Evolutionary conservation across 2,113 vertebrate species (phyloP).

Genomic region (Microtus montanus): DNA sequence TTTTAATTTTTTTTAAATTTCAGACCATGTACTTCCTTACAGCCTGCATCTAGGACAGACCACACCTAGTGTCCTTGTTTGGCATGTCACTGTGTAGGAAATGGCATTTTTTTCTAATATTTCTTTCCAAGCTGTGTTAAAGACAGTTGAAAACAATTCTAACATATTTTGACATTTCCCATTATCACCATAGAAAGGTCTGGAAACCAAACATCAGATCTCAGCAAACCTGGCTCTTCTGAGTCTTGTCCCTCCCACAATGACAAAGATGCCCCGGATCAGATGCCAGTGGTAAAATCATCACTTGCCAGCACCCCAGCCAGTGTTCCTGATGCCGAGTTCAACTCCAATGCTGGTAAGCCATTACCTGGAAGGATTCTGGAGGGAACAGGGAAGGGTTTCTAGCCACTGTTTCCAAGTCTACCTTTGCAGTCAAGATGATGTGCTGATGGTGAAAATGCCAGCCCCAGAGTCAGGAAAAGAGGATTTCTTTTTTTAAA

Average conservation of each 20-base stretch:
- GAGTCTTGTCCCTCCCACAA: conserved; percentile 68
- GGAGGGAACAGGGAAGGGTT: not conserved
- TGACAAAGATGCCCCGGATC: conserved; percentile 28
- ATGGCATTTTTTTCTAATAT: conserved; percentile 71
- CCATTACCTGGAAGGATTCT: conserved; percentile 69
- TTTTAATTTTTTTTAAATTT: conserved; percentile 14
- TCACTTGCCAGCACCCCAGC: conserved; percentile 13
- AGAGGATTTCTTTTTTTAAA: not conserved
- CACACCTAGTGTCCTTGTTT: not conserved
- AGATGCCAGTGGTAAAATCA: conserved; percentile 44
- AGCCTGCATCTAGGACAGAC: not conserved
- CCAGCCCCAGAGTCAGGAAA: not conserved
- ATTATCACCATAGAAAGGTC: conserved; percentile 79
- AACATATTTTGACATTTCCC: conserved; percentile 80
- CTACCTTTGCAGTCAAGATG: not conserved
- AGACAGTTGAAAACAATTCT: conserved; percentile 74
- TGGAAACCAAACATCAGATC: conserved; percentile 58
- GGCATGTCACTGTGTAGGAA: not conserved
- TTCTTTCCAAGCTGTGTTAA: conserved; percentile 66
- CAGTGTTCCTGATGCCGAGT: conserved; percentile 46
- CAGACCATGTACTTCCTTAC: not conserved
- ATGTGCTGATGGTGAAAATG: not conserved
- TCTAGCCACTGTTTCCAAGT: not conserved
- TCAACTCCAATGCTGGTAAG: conserved; percentile 66
- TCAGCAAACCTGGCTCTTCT: conserved; percentile 61